Evolutionary conservation across 2,797 vertebrate genomes (phyloP).

Genomic region (Sebastes minor): DNA sequence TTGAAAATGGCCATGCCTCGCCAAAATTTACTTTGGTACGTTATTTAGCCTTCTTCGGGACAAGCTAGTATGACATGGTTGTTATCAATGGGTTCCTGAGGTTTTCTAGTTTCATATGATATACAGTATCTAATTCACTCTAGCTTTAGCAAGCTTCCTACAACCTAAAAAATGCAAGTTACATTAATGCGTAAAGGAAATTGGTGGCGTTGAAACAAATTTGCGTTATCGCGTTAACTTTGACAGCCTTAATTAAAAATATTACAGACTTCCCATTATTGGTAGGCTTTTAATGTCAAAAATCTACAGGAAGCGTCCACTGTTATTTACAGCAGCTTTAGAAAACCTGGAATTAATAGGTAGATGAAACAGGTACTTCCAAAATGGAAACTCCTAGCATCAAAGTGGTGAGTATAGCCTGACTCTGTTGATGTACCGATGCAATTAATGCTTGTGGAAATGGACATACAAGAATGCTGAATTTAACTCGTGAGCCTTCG

Average conservation of each 20-base stretch:
- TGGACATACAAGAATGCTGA: not conserved
- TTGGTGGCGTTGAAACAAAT: no score
- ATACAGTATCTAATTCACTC: no score
- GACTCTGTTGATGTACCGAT: not conserved
- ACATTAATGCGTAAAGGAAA: no score
- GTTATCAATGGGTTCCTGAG: no score
- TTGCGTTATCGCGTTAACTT: no score
- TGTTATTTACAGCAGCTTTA: not conserved
- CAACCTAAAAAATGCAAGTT: no score
- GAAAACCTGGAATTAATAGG: not conserved
- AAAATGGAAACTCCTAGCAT: not conserved
- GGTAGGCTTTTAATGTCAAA: not conserved
- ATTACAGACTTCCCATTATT: not conserved
- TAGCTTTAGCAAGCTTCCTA: no score
- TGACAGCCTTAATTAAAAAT: not conserved
- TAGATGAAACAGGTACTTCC: not conserved
- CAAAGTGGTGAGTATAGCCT: not conserved
- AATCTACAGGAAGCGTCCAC: not conserved
- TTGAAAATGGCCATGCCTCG: no score
- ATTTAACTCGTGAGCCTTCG: not conserved
- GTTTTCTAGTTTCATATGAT: no score
- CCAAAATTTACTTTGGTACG: no score
- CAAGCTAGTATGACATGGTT: no score
- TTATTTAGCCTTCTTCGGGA: no score
- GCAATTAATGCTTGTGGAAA: not conserved